Evolutionary conservation across 1,140 invertebrate genomes (phyloP), one percentile per base, ranked within the genome.

Genomic region (Yoshiicerus persimilis): DNA sequence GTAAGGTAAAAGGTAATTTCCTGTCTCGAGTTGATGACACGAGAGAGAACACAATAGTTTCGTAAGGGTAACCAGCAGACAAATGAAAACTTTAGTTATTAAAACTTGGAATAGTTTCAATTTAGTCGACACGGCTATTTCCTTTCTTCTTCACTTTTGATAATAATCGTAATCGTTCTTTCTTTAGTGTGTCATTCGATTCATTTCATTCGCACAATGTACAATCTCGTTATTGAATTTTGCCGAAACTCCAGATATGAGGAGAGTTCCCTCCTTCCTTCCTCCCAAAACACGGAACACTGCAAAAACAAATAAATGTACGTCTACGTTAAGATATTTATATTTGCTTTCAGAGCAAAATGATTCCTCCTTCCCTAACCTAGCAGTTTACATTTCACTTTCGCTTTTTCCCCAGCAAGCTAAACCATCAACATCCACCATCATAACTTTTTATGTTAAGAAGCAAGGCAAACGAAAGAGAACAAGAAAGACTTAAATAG

Each of bases 31-130:
- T 80, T 80, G 75, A 80, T 80, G 75, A 80, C 75, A 80, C 75
- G 75, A 80, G 34, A 70, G 64, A 34, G 32, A 80, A 38, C 32
- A 80, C 75, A 80, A 80, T 80, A 80, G 75, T 80, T 80, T 80
- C 32, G 32, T 34, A 34, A 80, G 75, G 75, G 32, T 36, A 80
- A 80, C 75, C 75, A 80, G 75, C 34, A 80, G 75, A 38, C 75
- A 80, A 80, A 80, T 80, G 75, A 80, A 80, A 80, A 80, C 75
- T 80, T 80, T 80, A 36, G 75, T 80, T 80, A 80, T 80, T 80
- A 80, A 80, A 80, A 80, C 75, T 80, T 80, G 32, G 75, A 80
- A 80, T 80, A 36, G 75, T 80, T 80, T 80, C 75, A 80, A 36
- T 80, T 80, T 80, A 38, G 75, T 30, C 75, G 32, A 80, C 27